Percentiles rank a stretch among this genome's conserved stretches.
Evolutionary conservation across 2,113 vertebrate genomes (phyloP).

Genomic region (Dasyprocta punctata): DNA sequence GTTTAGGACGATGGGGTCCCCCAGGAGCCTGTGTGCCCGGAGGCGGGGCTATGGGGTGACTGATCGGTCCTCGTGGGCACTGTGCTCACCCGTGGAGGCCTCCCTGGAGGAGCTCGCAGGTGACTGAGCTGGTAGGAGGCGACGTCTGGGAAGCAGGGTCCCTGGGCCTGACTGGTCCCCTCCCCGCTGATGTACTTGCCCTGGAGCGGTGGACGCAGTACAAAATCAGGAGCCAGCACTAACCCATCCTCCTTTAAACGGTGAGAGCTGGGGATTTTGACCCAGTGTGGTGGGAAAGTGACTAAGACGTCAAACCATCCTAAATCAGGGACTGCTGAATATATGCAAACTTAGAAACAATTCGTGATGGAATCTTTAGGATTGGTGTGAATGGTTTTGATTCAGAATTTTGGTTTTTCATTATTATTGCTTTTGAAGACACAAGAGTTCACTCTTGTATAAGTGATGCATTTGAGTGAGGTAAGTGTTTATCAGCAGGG

Average conservation of each 20-base stretch:
- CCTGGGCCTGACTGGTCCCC: background rate
- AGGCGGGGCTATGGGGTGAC: background rate
- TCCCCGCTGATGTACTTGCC: fast-evolving
- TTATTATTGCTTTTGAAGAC: background rate
- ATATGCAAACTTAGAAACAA: background rate
- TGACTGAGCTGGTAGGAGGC: too few species aligned
- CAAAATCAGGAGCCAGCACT: background rate
- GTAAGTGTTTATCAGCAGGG: background rate
- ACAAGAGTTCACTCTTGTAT: background rate
- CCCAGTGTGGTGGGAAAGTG: background rate
- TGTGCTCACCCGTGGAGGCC: background rate
- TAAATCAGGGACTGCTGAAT: background rate
- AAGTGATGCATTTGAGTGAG: background rate
- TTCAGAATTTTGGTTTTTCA: background rate
- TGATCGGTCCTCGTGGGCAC: background rate
- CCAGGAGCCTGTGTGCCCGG: background rate
- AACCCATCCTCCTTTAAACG: background rate
- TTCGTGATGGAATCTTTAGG: background rate
- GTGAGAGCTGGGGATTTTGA: background rate
- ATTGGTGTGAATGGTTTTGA: background rate
- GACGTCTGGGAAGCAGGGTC: background rate
- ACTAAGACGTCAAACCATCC: background rate
- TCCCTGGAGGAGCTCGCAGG: background rate
- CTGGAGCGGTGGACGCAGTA: fast-evolving
- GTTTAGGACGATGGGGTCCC: background rate